Base-by-base conservation (phyloP, 2,888 invertebrate species). In the Phengaris arion region DNA sequence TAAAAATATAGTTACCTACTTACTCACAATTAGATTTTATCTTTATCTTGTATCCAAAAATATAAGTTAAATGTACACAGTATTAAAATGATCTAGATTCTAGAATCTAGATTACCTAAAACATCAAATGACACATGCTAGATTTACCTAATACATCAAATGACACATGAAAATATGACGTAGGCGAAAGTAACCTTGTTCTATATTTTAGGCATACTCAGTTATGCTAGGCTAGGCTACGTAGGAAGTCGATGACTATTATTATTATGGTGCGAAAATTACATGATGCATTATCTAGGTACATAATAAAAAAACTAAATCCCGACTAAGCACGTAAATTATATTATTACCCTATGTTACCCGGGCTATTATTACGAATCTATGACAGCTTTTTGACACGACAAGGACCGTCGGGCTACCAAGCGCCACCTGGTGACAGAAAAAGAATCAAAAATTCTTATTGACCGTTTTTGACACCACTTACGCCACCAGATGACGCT, bases 91-190 rank as follows among this genome's bases (percentile, higher is more conserved):
- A 52, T 72, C 70, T 72, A 35, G 70, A 72, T 70, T 22, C 48
- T 51, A 52, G 22, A 68, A 13, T 6, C 48, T 22, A 22, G 22
- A 22, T 22, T 22, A 22, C 22, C 22, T 22, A 22, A 22, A 22
- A 22, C 22, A 22, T 22, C 22, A 22, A 22, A 22, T 22, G 22
- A 22, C 22, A 22, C 22, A 22, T 46, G 48, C 64, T 64, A 10
- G 72, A 51, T 54, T 74, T 74, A 74, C 55, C 74, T 74, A 59
- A 74, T 59, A 46, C 59, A 48, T 13, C 57, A 74, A 48, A 59
- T 73, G 45, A 55, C 73, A 73, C 55, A 13, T 54, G 73, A 55
- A 55, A 22, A 22, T 22, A 73, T 74, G 45, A 64, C 15, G 57
- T 15, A 74, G 48, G 74, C 22, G 48, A 48, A 48, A 46, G 59